Evolutionary conservation across 2,113 vertebrate genomes (phyloP).

Genomic region (Forbesichthys papilliferus): DNA sequence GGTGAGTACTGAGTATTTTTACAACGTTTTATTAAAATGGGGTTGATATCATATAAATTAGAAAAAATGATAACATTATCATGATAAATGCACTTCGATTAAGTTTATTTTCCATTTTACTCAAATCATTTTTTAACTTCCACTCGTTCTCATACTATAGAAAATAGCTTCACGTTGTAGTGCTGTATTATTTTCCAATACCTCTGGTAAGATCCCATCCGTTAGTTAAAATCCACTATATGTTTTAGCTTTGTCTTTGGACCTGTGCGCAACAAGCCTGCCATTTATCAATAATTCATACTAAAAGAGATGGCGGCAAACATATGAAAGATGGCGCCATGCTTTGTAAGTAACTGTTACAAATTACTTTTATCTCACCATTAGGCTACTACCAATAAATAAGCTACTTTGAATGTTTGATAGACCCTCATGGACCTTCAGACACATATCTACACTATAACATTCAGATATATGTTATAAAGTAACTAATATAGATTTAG

Average conservation of each 20-base stretch:
- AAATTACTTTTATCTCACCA: slow-evolving; percentile 24
- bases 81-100: background rate
- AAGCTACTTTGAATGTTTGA: slow-evolving; percentile 5
- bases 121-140: background rate
- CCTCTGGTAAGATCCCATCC: background rate
- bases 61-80: no score
- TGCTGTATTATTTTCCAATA: background rate
- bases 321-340: slow-evolving; percentile 60
- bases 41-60: no score
- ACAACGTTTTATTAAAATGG: no score
- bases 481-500: no score
- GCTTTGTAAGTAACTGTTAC: slow-evolving; percentile 42
- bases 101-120: background rate
- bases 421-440: background rate
- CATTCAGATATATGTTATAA: no score
- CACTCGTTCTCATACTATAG: background rate
- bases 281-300: slow-evolving; percentile 74
- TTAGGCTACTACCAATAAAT: slow-evolving; percentile 1
- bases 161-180: background rate
- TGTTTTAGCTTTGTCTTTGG: slow-evolving; percentile 41
- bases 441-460: background rate
- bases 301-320: slow-evolving; percentile 58
- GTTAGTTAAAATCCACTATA: slow-evolving; percentile 28
- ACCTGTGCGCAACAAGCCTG: slow-evolving; percentile 71
- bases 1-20: no score